Conservation (phyloP, 2,113 vertebrate species). For the Lepidiolamprologus cunningtoni region DNA sequence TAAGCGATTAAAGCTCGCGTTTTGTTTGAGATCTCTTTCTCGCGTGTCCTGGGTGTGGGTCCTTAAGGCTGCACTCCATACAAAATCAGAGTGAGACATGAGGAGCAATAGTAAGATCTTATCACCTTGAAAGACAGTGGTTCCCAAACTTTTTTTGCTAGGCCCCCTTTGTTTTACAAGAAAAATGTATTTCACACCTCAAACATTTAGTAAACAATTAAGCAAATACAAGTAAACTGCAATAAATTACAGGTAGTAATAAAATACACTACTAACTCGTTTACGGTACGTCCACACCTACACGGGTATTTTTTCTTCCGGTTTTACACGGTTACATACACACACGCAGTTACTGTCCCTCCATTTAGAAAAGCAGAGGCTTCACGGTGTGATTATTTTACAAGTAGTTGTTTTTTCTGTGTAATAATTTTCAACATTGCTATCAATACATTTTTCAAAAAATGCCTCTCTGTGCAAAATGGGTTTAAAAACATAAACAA, state of each 20-base stretch:
- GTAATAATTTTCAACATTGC: not conserved
- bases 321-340: fast-evolving
- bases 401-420: not conserved
- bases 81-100: not conserved
- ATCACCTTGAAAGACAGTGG: fast-evolving
- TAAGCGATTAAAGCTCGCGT: fast-evolving
- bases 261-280: fast-evolving
- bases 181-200: not conserved
- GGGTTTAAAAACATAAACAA: not conserved
- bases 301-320: fast-evolving
- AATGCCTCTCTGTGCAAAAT: not conserved
- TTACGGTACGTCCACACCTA: not conserved
- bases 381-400: not conserved
- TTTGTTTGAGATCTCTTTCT: not conserved
- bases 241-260: not conserved
- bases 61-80: not conserved
- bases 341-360: not conserved
- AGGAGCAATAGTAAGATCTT: not conserved
- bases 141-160: not conserved
- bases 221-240: not conserved
- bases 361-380: not conserved
- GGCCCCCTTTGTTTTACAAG: not conserved
- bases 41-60: not conserved
- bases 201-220: not conserved
- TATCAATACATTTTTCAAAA: not conserved